Conservation (phyloP, 2,113 vertebrate genomes). For the Larimichthys crocea region DNA sequence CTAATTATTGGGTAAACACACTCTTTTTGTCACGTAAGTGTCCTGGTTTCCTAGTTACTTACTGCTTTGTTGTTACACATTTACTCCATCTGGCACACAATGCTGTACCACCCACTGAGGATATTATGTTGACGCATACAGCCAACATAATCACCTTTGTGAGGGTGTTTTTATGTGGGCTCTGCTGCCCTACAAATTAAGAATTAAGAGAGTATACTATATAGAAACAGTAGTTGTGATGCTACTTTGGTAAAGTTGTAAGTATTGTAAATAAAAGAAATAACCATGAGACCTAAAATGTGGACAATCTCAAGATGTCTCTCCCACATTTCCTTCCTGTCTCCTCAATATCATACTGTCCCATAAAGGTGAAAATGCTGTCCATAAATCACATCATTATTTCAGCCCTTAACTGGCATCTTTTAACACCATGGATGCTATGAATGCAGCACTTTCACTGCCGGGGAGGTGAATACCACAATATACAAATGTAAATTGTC, state of each 20-base stretch:
- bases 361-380: no score
- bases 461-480: no score
- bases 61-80: conserved; percentile 22
- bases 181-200: background rate
- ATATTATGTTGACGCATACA: background rate
- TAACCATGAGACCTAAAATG: background rate
- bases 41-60: conserved; percentile 34
- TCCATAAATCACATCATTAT: no score
- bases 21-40: conserved; percentile 19
- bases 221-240: background rate
- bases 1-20: conserved; percentile 40
- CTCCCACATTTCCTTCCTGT: no score
- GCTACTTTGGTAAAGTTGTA: background rate
- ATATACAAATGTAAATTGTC: no score
- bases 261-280: background rate
- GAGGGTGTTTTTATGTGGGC: background rate
- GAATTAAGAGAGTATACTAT: background rate
- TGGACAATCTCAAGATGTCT: background rate
- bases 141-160: background rate
- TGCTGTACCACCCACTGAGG: background rate
- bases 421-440: no score
- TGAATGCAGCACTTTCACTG: no score
- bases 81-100: background rate
- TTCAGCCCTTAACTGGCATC: no score
- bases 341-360: no score